Evolutionary conservation across 2,113 vertebrate species (phyloP).

Genomic region (Tretioscincus oriximinensis): DNA sequence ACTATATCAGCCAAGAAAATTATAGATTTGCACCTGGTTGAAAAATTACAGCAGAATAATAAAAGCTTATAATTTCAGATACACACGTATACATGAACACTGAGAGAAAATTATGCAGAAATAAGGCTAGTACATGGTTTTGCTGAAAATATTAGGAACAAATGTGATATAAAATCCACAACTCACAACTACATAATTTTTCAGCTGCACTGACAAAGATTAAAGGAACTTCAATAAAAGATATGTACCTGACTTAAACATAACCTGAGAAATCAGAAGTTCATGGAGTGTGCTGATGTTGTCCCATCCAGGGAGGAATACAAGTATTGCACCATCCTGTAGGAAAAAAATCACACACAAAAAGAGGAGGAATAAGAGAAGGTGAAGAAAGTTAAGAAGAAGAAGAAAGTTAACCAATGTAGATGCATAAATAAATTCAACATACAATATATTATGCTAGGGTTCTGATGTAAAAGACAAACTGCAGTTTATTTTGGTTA

Average conservation of each 20-base stretch:
- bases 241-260: constrained; percentile 92
- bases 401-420: constrained; percentile 8
- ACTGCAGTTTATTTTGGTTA: not conserved
- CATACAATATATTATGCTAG: not conserved
- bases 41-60: too few species aligned
- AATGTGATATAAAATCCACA: not conserved
- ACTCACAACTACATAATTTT: not conserved
- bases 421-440: not conserved
- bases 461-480: not conserved
- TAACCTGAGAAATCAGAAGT: constrained; percentile 88
- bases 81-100: too few species aligned
- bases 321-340: constrained; percentile 94
- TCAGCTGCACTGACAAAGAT: not conserved
- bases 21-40: too few species aligned
- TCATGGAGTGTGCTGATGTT: constrained; percentile 94
- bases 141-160: too few species aligned
- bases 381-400: not conserved
- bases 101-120: too few species aligned
- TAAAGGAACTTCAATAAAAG: not conserved
- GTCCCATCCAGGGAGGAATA: constrained; percentile 98
- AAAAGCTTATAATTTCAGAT: too few species aligned
- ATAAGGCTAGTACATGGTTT: too few species aligned
- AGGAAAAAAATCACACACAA: not conserved
- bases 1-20: not conserved
- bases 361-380: too few species aligned